Evolutionary conservation across 2,888 invertebrate species (phyloP), one percentile per base, ranked within the genome.

Genomic region (Phaonia tiefii): DNA sequence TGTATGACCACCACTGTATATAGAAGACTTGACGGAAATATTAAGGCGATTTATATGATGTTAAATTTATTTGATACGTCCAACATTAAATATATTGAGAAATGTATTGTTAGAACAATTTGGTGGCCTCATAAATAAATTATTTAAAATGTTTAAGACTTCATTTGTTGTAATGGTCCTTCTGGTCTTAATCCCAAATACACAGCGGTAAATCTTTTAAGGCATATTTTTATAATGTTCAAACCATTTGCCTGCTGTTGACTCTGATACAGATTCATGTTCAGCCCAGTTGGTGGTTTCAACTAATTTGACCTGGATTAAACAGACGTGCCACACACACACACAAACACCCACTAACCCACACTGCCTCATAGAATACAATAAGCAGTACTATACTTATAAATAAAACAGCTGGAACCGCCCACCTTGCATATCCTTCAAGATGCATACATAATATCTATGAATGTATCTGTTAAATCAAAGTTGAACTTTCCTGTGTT

Each of bases 281-380:
- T 31, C 31, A 8, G 31, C 31, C 3, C 31, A 31, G 31, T 31
- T 67, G 69, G 63, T 69, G 58, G 25, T 60, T 70, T 20, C 46
- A 44, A 49, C 60, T n/a, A 54, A 65, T 65, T 15, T 74, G 70
- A 70, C 56, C 65, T 79, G 74, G 70, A 65, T 74, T 20, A 22
- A 10, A n/a, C 54, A 60, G 39, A 49, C 49, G 3, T 17, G 7
- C 1, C 37, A 31, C 37, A 58, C 15, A 17, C 15, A 15, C 1
- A 15, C 3, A 49, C 20, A 25, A 3, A 11, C 13, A 54, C 25
- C 10, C 54, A 54, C 25, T 1, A 7, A 46, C 10, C 46, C 7
- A 22, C 54, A 54, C 8, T 11, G 54, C 25, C 31, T 5, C 31
- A 31, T 31, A 31, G 31, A 31, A 8, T 5, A 13, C 25, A 54